Conservation (phyloP, 2,797 vertebrate species). For the Enteromius unitaeniatus region DNA sequence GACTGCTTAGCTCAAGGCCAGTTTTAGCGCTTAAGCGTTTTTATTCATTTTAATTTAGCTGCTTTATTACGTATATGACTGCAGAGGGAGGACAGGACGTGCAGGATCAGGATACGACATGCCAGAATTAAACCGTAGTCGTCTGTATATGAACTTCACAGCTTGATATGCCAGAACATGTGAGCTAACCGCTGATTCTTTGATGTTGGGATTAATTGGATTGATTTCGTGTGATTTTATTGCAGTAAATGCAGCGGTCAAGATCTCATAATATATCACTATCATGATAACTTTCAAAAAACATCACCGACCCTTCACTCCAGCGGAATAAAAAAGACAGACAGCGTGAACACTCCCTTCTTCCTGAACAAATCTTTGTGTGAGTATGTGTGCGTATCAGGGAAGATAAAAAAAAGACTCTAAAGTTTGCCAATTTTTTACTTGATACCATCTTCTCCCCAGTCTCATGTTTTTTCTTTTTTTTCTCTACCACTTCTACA, state of each 20-base stretch:
- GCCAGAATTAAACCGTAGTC: background rate
- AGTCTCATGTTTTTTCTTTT: slow-evolving; percentile 23
- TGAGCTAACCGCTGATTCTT: background rate
- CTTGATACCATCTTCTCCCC: slow-evolving; percentile 45
- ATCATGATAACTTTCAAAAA: background rate
- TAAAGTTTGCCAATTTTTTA: slow-evolving; percentile 40
- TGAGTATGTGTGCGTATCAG: slow-evolving; percentile 23
- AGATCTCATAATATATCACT: background rate
- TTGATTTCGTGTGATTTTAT: background rate
- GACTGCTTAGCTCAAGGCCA: background rate
- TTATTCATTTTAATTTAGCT: background rate
- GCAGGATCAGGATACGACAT: background rate
- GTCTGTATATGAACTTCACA: background rate
- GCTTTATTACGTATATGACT: background rate
- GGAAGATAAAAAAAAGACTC: slow-evolving; percentile 31
- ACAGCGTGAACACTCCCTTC: slow-evolving; percentile 28
- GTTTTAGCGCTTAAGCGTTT: slow-evolving; percentile 8
- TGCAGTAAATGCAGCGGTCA: background rate
- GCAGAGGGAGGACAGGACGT: background rate
- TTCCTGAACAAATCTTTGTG: slow-evolving; percentile 41
- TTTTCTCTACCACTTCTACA: slow-evolving; percentile 27
- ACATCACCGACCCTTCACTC: background rate
- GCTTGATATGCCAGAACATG: background rate
- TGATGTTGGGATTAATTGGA: background rate
- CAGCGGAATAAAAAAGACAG: slow-evolving; percentile 32